Base-by-base conservation (phyloP, 1,140 invertebrate species). In the Musca vetustissima region DNA sequence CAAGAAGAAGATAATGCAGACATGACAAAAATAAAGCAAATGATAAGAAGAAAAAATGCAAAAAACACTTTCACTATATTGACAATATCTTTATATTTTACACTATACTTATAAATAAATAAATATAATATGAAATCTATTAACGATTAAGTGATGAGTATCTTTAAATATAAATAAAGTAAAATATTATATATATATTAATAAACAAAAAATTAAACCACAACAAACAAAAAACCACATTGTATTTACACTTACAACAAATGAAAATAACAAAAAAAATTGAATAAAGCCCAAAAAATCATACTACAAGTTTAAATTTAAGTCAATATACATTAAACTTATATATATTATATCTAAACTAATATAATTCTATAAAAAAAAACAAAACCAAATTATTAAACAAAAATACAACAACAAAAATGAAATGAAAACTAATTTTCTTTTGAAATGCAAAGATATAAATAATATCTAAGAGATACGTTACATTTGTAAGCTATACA, bases 71-170 rank as follows among this genome's bases (percentile, higher is more conserved):
- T 61, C 57, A 61, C 57, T 61, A 61, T 61, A 61, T 61, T 61
- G 57, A 61, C 57, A 61, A 61, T 61, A 61, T 61, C 57, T 61
- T 61, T 61, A 61, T 61, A 61, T 61, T 61, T 61, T 61, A 61
- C 57, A 61, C 57, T 61, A 61, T 61, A 61, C 57, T 61, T 61
- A 61, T 61, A 61, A 61, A 21, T 61, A 61, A 61, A 21, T 61
- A 61, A 61, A 61, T 61, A 36, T 61, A 61, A 59, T 11, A 61
- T 19, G 19, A 61, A 61, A 61, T 61, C 32, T 61, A 61, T 61
- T 61, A 61, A 61, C 11, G n/a, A 61, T 61, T 61, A 61, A 61
- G 57, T 61, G 57, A 61, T 61, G 57, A 43, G 57, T 61, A 61
- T 61, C 57, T 61, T 59, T 59, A 59, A 59, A 15, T 17, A 59